phyloP scores from a whole-genome alignment of 2,797 vertebrate genomes.

The Emydoidea blandingii region DNA sequence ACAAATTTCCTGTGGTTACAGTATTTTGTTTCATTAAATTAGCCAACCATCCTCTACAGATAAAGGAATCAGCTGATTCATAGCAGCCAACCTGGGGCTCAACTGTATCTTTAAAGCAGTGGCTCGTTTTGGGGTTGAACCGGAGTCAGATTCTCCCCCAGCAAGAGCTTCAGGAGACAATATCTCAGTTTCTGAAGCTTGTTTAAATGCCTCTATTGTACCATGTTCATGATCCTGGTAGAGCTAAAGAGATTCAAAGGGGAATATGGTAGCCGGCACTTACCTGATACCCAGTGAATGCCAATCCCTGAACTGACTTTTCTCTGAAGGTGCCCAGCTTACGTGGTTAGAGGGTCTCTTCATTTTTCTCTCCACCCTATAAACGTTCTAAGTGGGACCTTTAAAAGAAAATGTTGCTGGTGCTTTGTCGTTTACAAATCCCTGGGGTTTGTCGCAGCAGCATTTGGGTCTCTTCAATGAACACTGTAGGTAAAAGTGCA shows the following conservation, averaged over 20 bases:
- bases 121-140: background rate
- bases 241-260: background rate
- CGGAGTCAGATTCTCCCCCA: background rate
- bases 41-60: background rate
- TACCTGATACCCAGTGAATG: background rate
- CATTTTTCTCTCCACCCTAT: background rate
- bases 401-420: background rate
- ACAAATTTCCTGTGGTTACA: slow-evolving; percentile 17
- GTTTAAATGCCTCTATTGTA: background rate
- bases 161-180: background rate
- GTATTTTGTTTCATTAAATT: slow-evolving; percentile 35
- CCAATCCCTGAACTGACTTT: background rate
- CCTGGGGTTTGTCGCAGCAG: background rate
- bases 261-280: background rate
- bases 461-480: background rate
- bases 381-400: background rate
- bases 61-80: slow-evolving; percentile 16
- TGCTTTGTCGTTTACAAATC: background rate
- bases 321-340: background rate
- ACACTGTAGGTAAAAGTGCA: background rate
- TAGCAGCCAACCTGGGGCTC: background rate
- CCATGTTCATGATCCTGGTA: background rate
- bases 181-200: background rate
- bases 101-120: background rate
- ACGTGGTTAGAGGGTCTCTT: background rate